Conservation (phyloP, 92 coral and sea anemone genomes). For the Scolanthus callimorphus region DNA sequence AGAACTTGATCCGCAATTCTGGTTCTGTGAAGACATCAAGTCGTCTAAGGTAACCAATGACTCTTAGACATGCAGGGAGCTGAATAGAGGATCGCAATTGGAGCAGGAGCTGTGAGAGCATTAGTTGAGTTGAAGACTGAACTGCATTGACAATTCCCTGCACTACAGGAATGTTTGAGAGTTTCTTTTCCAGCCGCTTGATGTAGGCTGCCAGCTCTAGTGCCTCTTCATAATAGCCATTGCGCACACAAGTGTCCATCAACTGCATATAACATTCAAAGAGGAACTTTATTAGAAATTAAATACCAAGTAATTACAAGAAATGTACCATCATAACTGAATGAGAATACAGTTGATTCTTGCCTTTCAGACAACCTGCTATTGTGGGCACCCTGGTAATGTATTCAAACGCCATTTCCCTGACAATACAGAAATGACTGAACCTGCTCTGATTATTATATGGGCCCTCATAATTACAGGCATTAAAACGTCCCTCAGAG, state of each 20-base stretch:
- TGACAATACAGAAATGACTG: too few species aligned
- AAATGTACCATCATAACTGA: neutral
- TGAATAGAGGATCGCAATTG: slow-evolving; percentile 93
- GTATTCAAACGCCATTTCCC: too few species aligned
- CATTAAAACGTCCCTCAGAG: too few species aligned
- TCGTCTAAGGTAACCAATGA: slow-evolving; percentile 92
- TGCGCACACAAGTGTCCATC: slow-evolving; percentile 98
- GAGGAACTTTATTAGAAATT: too few species aligned
- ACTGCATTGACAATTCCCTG: slow-evolving; percentile 87
- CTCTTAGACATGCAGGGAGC: slow-evolving; percentile 94
- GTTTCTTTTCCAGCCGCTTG: slow-evolving; percentile 87
- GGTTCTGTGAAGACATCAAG: slow-evolving; percentile 91
- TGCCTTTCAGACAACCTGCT: neutral
- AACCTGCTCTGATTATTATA: too few species aligned
- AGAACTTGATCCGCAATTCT: slow-evolving; percentile 89
- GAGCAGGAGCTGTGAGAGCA: slow-evolving; percentile 89
- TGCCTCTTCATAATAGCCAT: slow-evolving; percentile 97
- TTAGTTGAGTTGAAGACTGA: slow-evolving; percentile 83
- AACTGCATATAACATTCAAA: too few species aligned
- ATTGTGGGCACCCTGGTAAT: too few species aligned
- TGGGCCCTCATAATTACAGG: too few species aligned
- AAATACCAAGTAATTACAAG: neutral
- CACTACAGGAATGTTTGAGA: slow-evolving; percentile 78
- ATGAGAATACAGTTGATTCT: too few species aligned
- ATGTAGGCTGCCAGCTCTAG: slow-evolving; percentile 88